Base-by-base conservation (phyloP, 2,113 vertebrate genomes). In the Sceloporus undulatus region DNA sequence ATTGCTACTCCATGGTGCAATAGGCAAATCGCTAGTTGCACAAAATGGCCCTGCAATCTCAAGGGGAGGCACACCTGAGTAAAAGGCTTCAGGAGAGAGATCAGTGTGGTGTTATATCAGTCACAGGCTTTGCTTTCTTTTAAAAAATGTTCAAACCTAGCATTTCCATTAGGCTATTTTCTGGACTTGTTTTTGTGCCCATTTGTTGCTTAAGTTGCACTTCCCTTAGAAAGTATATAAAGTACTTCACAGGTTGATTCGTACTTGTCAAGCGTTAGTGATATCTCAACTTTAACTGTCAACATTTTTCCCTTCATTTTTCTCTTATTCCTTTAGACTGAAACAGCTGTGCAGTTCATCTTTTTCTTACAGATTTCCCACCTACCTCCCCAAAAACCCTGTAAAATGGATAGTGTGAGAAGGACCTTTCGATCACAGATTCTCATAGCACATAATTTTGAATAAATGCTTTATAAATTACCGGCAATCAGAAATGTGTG, bases 381-480 rank as follows among this genome's bases (percentile, higher is more conserved):
- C 59, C 59, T 62, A 3, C 59, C 18, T 18, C 59, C 59, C 90
- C 9, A 18, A 84, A 87, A 84, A 68, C 14, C 38, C 21, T 79
- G 62, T 40, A 88, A 70, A 23, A 52, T 11, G 10, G 88, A 87
- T 75, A 13, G 48, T 73, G 38, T 1, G 48, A 59, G 54, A 81
- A 91, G 48, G 92, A 73, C 40, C 4, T 90, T 89, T 91, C 87
- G 81, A 70, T 88, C 71, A 34, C 80, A 23, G 42, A 80, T 87
- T 38, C 42, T 88, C 68, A 71, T 78, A 8, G 38, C 65, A 9
- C 82, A 29, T 56, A 75, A 25, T 34, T 62, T 88, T 92, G 84
- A 40, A 59, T 18, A 81, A 34, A 27, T 77, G 59, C 82, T 90
- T 91, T 92, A 80, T 84, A 84, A 80, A 90, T 90, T 73, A n/a